Base-by-base conservation (phyloP, 53 echinoderm and acorn worm species). In the Crossaster papposus region DNA sequence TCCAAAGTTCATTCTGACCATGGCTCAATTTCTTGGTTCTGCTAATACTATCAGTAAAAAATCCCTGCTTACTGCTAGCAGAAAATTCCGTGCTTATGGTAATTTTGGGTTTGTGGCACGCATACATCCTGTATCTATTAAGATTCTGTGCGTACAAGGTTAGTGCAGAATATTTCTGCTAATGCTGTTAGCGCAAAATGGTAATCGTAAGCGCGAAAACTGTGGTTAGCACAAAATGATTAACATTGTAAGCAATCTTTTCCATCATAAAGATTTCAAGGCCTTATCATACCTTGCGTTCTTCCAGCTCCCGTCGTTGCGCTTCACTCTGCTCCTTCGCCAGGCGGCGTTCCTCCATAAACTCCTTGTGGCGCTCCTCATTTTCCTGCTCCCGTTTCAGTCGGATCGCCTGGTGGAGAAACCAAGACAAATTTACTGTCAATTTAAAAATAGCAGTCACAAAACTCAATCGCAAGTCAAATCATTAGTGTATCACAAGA, bases 321-420 rank as follows among this genome's bases (percentile, higher is more conserved):
- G 36, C 82, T 58, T 91, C 87, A 12, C 70, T 35, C 55, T 80
- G 86, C 65, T 87, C 70, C 12, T 79, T 33, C 13, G 52, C 70
- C 52, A 86, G 32, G 31, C 70, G 86, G 20, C 65, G 79, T 23
- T 86, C 78, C 52, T 91, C 91, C 75, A 77, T 51, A 51, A 78
- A 70, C 73, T 91, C 78, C 50, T 53, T 54, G 77, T 54, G 87
- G 54, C 91, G 85, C 33, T 91, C 87, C 52, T 87, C 78, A 3
- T 91, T 62, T 35, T 91, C 91, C 50, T 30, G 79, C 51, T 86
- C 91, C 1, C 91, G 91, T 70, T 91, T 91, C 87, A 86, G 78
- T 32, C 91, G 78, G 37, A 91, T 63, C 54, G 88, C 86, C 91
- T 91, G 79, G 20, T 64, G 18, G 12, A 33, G 37, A 32, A 30